These are phyloP conservation scores for Setipinna tenuifilis DNA, from an alignment of 2,797 vertebrate genomes.

Conservation along the genomic window DNA sequence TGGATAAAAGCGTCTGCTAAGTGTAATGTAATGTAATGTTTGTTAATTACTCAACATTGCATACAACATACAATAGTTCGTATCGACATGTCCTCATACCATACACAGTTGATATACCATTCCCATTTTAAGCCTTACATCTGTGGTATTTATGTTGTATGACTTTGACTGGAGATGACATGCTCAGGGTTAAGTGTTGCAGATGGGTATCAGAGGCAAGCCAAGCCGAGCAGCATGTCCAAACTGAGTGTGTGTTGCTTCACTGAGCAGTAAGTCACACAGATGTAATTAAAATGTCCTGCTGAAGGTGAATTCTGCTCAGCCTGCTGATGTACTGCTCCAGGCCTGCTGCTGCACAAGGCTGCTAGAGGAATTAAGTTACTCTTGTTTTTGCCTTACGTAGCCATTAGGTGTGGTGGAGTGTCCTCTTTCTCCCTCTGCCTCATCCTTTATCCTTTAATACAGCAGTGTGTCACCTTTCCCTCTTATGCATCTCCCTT, in stretches of 20 bases:
- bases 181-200: background rate
- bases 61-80: background rate
- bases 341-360: background rate
- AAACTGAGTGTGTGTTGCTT: background rate
- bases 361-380: background rate
- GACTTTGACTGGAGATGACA: background rate
- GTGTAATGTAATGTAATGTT: no score
- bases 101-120: no score
- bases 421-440: background rate
- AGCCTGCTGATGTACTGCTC: constrained; percentile 28
- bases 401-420: background rate
- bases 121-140: background rate
- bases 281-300: background rate
- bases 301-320: background rate
- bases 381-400: background rate
- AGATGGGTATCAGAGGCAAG: background rate
- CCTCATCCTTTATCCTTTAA: background rate
- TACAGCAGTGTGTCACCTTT: background rate
- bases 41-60: no score
- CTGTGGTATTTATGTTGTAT: background rate
- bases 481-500: background rate
- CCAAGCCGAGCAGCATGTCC: background rate
- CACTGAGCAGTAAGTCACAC: background rate
- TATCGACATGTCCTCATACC: background rate
- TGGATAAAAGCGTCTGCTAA: no score